Evolutionary conservation across 2,797 vertebrate species (phyloP).

Genomic region (Bovichtus diacanthus): DNA sequence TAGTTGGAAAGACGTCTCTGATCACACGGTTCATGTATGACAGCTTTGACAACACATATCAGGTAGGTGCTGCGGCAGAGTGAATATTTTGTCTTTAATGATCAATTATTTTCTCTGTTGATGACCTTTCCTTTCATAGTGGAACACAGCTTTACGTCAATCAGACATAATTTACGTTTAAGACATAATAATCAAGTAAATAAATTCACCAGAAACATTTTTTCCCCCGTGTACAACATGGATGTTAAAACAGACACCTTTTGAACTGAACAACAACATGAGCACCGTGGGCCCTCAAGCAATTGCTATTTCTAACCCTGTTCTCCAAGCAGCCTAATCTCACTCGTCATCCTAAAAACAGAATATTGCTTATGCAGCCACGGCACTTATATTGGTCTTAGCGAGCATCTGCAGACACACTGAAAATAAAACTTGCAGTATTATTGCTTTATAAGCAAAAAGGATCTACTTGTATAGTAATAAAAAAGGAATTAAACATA

Average conservation of each 20-base stretch:
- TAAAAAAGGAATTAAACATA: conserved; percentile 68
- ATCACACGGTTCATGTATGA: conserved; percentile 91
- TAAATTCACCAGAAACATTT: conserved; percentile 15
- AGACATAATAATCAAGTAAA: neutral
- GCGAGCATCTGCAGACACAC: conserved; percentile 27
- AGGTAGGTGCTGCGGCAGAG: conserved; percentile 74
- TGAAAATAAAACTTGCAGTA: conserved; percentile 50
- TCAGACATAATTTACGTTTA: conserved; percentile 17
- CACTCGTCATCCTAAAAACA: conserved; percentile 45
- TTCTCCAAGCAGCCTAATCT: conserved; percentile 53
- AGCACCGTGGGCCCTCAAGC: conserved; percentile 6
- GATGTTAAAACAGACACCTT: conserved; percentile 45
- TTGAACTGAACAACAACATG: conserved; percentile 39
- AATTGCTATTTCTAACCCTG: conserved; percentile 41
- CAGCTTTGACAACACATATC: conserved; percentile 91
- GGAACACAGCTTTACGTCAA: conserved; percentile 5
- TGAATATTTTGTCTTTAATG: conserved; percentile 21
- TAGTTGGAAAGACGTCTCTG: conserved; percentile 90
- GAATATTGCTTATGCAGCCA: conserved; percentile 53
- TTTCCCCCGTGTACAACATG: too few relatives aligned
- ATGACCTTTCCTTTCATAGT: conserved; percentile 21
- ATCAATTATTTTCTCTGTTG: conserved; percentile 24
- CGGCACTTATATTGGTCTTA: conserved; percentile 17
- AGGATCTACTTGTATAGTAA: conserved; percentile 51
- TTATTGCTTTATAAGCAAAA: conserved; percentile 59